Base-by-base conservation (phyloP, 2,113 vertebrate species). In the Anthoscopus minutus region DNA sequence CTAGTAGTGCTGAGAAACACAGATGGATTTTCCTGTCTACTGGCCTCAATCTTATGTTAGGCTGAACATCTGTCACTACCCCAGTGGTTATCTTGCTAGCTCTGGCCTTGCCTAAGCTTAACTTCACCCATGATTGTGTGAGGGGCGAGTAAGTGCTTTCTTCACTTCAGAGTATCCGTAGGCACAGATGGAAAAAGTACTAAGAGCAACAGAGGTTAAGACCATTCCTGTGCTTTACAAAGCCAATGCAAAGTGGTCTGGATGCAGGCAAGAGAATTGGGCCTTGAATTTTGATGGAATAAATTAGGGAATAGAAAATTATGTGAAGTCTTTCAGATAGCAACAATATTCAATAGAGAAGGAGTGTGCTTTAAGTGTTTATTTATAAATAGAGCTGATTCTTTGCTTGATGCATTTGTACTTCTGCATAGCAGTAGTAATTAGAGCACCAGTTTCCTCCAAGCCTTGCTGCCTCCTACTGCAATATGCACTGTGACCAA, bases 391-490 rank as follows among this genome's bases (percentile, higher is more conserved):
- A n/a, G 66, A 72, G 33, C 37, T 93, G 19, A 5, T 72, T 89
- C 81, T 94, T 92, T 72, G 47, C 53, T 86, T 86, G 65, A 88
- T 84, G 50, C 35, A 25, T 80, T 51, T 48, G 53, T 86, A 47
- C 33, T 95, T 94, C 69, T 25, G 12, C 53, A 13, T 54, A 61
- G 48, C 11, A 50, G 30, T 53, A 72, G 61, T 81, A 88, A 81
- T 79, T 73, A 54, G 65, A 88, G 45, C 65, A 83, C 77, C 27
- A 21, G n/a, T 77, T 95, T 89, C 64, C 81, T 78, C 78, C 91
- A 94, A 56, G 48, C 73, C 62, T 91, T 88, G 25, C 92, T 97
- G 92, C 85, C 81, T 96, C 64, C 78, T 91, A 47, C 92, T 94
- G 82, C 88, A 87, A 71, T 81, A 84, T 47, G 61, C 56, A 44